Base-by-base conservation (phyloP, 2,113 vertebrate species). In the Aix galericulata region DNA sequence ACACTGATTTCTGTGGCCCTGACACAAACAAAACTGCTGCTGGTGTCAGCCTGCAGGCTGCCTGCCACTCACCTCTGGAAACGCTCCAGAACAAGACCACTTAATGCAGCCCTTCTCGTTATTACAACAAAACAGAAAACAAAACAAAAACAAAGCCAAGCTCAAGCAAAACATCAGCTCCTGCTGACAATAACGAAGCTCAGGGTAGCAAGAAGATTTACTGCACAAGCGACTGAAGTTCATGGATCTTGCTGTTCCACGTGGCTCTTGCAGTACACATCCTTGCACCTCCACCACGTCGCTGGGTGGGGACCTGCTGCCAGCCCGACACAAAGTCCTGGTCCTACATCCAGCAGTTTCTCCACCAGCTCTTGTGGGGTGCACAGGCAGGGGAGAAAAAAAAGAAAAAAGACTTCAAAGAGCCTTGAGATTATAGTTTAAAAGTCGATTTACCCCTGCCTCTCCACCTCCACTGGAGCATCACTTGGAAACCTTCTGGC, bases 401-500 rank as follows among this genome's bases (percentile, higher is more conserved):
- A 63, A 79, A 50, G 52, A 53, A 46, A 81, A 46, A 50, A 67
- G 29, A 64, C 34, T 69, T 77, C 53, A 40, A 34, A 68, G 62
- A 42, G 31, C 67, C 46, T 72, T 17, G 17, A 63, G 60, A 5
- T 13, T 6, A 29, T 4, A 44, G 44, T 32, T 58, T 21, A 21
- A 62, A 62, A 55, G n/a, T 2, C 40, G 15, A 44, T 82, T 42
- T 52, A 53, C 17, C 13, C 34, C 32, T 27, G 4, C 23, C 9
- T 10, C 6, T 32, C 62, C 36, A 58, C 13, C 44, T 52, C 60
- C 42, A 3, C 4, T 1, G 18, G 4, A 74, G 29, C 0, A 0
- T 8, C 4, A 0, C n/a, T 85, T 20, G 34, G 71, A 96, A 78
- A 66, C 26, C n/a, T 85, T 23, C 34, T 14, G 58, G 60, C 38